Evolutionary conservation across 2,888 invertebrate genomes (phyloP), one percentile per base, ranked within the genome.

Genomic region (Andrena bicolor): DNA sequence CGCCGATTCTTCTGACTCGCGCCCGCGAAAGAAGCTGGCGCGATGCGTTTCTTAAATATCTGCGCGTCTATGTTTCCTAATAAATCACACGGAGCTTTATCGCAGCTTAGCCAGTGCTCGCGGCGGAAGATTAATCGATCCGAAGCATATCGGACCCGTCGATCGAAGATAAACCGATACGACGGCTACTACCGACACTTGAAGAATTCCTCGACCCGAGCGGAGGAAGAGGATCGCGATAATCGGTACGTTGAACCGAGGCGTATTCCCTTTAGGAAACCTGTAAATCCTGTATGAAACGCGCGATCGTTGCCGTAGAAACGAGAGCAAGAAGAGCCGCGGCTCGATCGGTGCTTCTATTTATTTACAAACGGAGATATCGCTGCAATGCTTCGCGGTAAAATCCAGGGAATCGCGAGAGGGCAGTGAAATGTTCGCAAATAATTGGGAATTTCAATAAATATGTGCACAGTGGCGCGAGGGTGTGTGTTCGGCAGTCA

Each of bases 61-160:
- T 69, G 10, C 32, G 35, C 74, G 56, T 2, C 20, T 10, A 16
- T 30, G 61, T 64, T 71, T 20, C 28, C 28, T 51, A 51, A 84
- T 84, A 84, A 85, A 81, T 85, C 81, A 85, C 74, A 60, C 28
- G 23, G 1, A 3, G 32, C 64, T 65, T 81, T 81, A 81, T 82
- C 74, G 61, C 65, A 61, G 65, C 32, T 28, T 58, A 16, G 26
- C 20, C 41, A 16, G 32, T 6, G 48, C 41, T 56, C 49, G n/a
- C 16, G 23, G 61, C 20, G n/a, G 26, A 80, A 76, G 86, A 83
- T 83, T 76, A 85, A 85, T 79, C 28, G 64, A 74, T 76, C 32
- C n/a, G 30, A 35, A 61, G 51, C 72, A 56, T 56, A 53, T 53
- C 66, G 61, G 72, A 32, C 32, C 30, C 48, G 49, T 28, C 51